Percentiles rank a stretch among this genome's conserved stretches.
These are phyloP conservation scores for Pseudomyrmex concolor DNA, from an alignment of 1,140 invertebrate species.

Conservation along the genomic window DNA sequence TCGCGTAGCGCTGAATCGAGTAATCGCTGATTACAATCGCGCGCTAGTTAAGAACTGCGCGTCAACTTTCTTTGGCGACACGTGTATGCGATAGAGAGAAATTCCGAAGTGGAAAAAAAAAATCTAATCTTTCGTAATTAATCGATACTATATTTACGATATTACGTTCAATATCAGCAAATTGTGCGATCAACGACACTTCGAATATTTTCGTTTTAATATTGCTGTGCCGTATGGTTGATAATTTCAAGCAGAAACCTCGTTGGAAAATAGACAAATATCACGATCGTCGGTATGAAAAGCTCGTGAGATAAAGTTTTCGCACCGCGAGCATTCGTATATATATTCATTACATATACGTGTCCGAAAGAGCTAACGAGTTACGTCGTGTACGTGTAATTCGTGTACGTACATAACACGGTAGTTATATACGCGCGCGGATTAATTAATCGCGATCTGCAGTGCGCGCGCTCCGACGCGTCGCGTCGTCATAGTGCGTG, in stretches of 20 bases:
- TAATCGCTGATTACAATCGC: constrained; percentile 48
- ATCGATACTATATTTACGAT: constrained; percentile 22
- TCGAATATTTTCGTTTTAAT: not conserved
- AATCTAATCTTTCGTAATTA: constrained; percentile 28
- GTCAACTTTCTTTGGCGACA: constrained; percentile 16
- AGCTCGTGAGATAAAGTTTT: not conserved
- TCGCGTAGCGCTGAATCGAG: constrained; percentile 46
- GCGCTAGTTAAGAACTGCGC: constrained; percentile 31
- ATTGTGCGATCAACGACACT: not conserved
- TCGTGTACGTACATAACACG: not conserved
- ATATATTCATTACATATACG: not conserved
- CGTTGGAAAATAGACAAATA: no score
- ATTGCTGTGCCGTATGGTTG: no score
- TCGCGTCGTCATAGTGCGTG: not conserved
- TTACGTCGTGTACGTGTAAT: constrained; percentile 9
- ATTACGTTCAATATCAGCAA: not conserved
- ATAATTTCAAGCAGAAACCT: no score
- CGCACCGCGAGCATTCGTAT: not conserved
- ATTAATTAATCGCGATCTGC: constrained; percentile 39
- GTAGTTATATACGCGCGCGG: not conserved
- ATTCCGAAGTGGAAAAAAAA: no score
- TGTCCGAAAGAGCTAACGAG: not conserved
- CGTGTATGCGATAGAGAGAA: no score
- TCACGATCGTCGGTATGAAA: not conserved
- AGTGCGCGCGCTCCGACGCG: not conserved